Conservation (phyloP, 1,140 invertebrate genomes). For the Drosophila sproati region DNA sequence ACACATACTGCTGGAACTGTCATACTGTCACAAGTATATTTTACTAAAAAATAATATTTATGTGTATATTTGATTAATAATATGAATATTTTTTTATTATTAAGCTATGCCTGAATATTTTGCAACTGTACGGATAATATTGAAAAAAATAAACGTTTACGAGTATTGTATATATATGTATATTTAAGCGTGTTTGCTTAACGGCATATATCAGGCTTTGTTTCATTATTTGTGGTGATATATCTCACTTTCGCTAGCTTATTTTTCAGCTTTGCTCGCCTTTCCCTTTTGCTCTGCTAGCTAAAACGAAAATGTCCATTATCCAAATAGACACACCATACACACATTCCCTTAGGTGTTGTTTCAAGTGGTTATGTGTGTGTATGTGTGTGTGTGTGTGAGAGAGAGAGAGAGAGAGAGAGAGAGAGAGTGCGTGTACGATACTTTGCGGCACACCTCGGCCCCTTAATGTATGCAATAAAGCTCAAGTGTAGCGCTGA, state of each 20-base stretch:
- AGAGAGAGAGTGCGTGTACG: constrained; percentile 21
- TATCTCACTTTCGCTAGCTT: constrained; percentile 9
- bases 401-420: background rate
- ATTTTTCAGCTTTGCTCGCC: background rate
- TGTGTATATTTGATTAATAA: too few relatives aligned
- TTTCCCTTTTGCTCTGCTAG: constrained; percentile 18
- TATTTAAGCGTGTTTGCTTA: constrained; percentile 29
- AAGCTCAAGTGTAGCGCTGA: constrained; percentile 76
- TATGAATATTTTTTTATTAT: too few relatives aligned
- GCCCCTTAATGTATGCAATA: constrained; percentile 83
- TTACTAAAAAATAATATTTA: too few relatives aligned
- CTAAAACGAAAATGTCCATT: constrained; percentile 74
- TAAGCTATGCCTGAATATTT: background rate
- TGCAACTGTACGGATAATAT: constrained; percentile 26
- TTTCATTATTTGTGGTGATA: constrained; percentile 65
- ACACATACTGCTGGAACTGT: too few relatives aligned
- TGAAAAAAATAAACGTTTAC: constrained; percentile 1
- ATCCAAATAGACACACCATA: constrained; percentile 62
- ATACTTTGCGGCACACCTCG: constrained; percentile 74
- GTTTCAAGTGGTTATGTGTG: constrained; percentile 43
- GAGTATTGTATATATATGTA: background rate
- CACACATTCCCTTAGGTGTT: constrained; percentile 32
- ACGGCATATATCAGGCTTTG: constrained; percentile 52
- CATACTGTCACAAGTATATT: too few relatives aligned
- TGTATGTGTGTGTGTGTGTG: constrained; percentile 6